Conservation (phyloP, 2,888 invertebrate species). For the Ectemnius continuus region DNA sequence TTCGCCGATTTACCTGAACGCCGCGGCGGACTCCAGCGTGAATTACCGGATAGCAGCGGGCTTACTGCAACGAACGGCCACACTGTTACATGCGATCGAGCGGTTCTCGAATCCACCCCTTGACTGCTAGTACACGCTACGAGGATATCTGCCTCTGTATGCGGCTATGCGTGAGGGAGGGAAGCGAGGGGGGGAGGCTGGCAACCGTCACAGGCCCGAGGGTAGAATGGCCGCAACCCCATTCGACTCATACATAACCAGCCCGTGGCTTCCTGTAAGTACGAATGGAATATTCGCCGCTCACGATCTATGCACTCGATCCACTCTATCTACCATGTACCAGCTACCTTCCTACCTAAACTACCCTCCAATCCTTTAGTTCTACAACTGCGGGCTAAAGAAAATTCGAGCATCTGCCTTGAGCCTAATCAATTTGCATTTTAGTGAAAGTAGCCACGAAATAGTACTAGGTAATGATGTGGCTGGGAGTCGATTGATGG, state of each 20-base stretch:
- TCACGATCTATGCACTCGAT: conserved; percentile 27
- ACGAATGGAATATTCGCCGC: conserved; percentile 47
- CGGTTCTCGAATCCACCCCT: conserved; percentile 25
- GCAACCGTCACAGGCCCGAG: conserved; percentile 35
- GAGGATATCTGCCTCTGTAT: not conserved
- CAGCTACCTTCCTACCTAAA: conserved; percentile 5
- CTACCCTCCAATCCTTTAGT: conserved; percentile 14
- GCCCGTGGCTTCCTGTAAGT: conserved; percentile 43
- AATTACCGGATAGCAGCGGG: too few species aligned
- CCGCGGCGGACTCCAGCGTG: too few species aligned
- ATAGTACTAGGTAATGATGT: too few species aligned
- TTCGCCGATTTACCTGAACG: too few species aligned
- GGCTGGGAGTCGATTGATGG: conserved; percentile 23
- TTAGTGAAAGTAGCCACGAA: too few species aligned
- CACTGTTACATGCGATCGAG: not conserved
- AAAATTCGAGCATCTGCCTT: conserved; percentile 7
- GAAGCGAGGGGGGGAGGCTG: not conserved
- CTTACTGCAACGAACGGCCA: too few species aligned
- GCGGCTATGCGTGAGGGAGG: too few species aligned
- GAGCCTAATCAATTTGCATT: not conserved
- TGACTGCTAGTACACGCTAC: conserved; percentile 7
- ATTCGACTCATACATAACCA: conserved; percentile 36
- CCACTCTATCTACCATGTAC: too few species aligned
- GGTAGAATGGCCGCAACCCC: conserved; percentile 43
- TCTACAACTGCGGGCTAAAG: conserved; percentile 12